Percentiles rank a stretch among this genome's conserved stretches.
phyloP scores from a whole-genome alignment of 1,140 invertebrate species.

The Oreohelix idahoensis region DNA sequence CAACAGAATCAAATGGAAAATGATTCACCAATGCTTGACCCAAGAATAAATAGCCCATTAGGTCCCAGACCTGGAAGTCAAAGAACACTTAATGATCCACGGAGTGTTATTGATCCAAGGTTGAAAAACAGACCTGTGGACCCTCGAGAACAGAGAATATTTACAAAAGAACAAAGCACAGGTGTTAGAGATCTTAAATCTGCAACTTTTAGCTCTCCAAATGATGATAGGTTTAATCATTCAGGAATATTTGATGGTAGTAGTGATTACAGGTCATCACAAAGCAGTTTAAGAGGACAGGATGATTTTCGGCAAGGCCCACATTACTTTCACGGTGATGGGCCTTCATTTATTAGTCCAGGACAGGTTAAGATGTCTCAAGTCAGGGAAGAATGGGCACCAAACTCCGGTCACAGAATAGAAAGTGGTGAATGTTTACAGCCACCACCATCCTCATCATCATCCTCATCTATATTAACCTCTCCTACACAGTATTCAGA shows the following conservation, averaged over 20 bases:
- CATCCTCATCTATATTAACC: not conserved
- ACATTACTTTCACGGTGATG: not conserved
- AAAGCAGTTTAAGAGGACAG: not conserved
- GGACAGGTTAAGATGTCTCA: not conserved
- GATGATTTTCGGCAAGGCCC: not conserved
- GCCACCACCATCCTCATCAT: no score
- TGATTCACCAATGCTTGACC: not conserved
- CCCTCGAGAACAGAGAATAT: constrained; percentile 31
- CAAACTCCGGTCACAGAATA: not conserved
- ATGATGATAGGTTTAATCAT: not conserved
- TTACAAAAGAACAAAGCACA: constrained; percentile 31
- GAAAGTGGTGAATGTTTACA: not conserved
- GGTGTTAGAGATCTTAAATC: constrained; percentile 7
- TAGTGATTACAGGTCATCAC: not conserved
- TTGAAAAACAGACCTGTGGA: constrained; percentile 14
- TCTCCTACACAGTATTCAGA: not conserved
- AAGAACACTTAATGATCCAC: constrained; percentile 39
- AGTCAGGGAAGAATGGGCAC: not conserved
- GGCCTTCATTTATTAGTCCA: not conserved
- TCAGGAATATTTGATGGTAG: not conserved
- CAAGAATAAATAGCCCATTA: not conserved
- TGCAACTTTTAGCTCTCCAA: not conserved
- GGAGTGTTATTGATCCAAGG: constrained; percentile 30
- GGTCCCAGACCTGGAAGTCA: not conserved
- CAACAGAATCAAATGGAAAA: not conserved